Percentiles rank a stretch among this genome's conserved stretches.
phyloP scores from a whole-genome alignment of 1,140 invertebrate species.

The Rhizoglyphus robini region DNA sequence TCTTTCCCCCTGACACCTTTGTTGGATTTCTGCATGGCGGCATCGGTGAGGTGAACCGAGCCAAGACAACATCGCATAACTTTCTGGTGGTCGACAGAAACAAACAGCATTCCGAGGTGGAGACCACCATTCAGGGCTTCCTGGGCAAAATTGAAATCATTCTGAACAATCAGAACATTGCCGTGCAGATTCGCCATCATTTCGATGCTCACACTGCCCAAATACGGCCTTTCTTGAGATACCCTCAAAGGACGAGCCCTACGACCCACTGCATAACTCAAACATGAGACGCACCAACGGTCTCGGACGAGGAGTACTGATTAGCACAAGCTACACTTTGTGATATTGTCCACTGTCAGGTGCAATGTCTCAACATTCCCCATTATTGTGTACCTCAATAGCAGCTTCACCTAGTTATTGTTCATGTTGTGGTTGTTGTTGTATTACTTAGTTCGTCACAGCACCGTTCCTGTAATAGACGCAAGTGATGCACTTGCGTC shows the following conservation, averaged over 20 bases:
- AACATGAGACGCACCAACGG: constrained; percentile 81
- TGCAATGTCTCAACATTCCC: not conserved
- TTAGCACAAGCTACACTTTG: constrained; percentile 3
- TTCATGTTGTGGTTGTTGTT: not conserved
- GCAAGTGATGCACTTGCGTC: too few species aligned
- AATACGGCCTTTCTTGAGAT: constrained; percentile 96
- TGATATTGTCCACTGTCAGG: not conserved
- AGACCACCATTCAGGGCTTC: constrained; percentile 92
- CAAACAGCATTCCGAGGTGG: constrained; percentile 86
- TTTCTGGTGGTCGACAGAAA: constrained; percentile 98
- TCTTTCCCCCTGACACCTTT: constrained; percentile 70
- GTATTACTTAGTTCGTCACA: not conserved
- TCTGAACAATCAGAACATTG: constrained; percentile 96
- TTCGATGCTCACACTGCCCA: constrained; percentile 85
- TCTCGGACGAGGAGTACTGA: constrained; percentile 24
- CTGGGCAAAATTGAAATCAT: constrained; percentile 98
- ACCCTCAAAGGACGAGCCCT: constrained; percentile 97
- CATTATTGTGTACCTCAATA: not conserved
- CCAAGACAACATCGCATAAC: constrained; percentile 69
- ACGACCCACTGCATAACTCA: constrained; percentile 95
- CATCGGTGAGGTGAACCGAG: constrained; percentile 96
- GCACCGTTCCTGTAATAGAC: too few species aligned
- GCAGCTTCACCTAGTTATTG: not conserved
- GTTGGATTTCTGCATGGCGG: constrained; percentile 96
- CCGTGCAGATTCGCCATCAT: constrained; percentile 91